Evolutionary conservation across 2,888 invertebrate genomes (phyloP).

Genomic region (Chymomyza amoena): DNA sequence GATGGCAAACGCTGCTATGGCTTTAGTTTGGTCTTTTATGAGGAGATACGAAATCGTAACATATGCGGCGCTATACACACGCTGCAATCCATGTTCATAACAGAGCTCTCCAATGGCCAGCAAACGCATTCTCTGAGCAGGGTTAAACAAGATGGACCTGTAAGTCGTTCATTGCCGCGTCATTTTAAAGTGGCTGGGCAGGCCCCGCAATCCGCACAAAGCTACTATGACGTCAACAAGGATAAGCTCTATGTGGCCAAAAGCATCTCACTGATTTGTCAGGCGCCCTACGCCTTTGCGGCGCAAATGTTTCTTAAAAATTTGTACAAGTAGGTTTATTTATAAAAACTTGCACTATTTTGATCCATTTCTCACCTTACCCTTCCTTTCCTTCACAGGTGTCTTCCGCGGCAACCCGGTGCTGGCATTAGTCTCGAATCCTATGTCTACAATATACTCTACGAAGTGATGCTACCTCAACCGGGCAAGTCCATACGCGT

Average conservation of each 20-base stretch:
- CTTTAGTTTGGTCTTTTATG: conserved; percentile 96
- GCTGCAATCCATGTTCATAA: conserved; percentile 91
- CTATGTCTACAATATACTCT: conserved; percentile 95
- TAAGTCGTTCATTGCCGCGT: conserved; percentile 91
- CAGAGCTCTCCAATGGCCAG: conserved; percentile 91
- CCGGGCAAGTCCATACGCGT: conserved; percentile 92
- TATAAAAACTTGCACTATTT: background rate
- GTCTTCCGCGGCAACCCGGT: conserved; percentile 88
- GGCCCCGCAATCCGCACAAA: conserved; percentile 87
- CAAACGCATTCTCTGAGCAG: conserved; percentile 83
- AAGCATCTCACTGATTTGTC: conserved; percentile 94
- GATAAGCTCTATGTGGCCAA: conserved; percentile 97
- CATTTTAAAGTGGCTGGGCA: conserved; percentile 92
- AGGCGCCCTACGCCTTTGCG: conserved; percentile 93
- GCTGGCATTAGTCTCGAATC: conserved; percentile 92
- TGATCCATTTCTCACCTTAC: background rate
- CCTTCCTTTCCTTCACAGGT: conserved; percentile 79
- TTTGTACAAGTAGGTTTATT: conserved; percentile 86
- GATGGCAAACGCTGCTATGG: conserved; percentile 97
- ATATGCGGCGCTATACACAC: conserved; percentile 98
- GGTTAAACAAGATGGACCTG: conserved; percentile 82
- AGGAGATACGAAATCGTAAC: conserved; percentile 94
- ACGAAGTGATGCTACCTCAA: conserved; percentile 94
- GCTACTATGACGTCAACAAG: conserved; percentile 94
- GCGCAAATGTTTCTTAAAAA: conserved; percentile 92